Evolutionary conservation across 2,888 invertebrate genomes (phyloP).

Genomic region (Teleiodes luculella): DNA sequence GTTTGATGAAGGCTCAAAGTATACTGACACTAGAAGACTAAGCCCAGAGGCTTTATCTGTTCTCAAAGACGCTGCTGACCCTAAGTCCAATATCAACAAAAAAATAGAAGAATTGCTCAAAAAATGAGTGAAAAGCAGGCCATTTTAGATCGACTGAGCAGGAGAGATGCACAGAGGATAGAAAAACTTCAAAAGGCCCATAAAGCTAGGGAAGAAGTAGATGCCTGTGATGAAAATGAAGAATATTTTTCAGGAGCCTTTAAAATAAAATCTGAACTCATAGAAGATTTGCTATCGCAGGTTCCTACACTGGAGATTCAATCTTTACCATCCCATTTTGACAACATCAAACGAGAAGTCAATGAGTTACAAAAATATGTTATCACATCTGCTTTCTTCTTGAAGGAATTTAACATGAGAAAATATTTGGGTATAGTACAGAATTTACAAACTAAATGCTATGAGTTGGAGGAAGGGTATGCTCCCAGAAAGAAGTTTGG

Average conservation of each 20-base stretch:
- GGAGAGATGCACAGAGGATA: constrained; percentile 81
- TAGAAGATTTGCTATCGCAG: constrained; percentile 80
- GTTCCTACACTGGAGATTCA: constrained; percentile 70
- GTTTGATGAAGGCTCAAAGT: constrained; percentile 54
- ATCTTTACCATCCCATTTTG: constrained; percentile 80
- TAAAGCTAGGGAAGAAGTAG: constrained; percentile 80
- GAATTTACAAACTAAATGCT: constrained; percentile 83
- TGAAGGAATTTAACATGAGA: constrained; percentile 89
- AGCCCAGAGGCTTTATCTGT: constrained; percentile 50
- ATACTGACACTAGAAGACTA: constrained; percentile 54
- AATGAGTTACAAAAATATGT: constrained; percentile 87
- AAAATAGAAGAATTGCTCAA: constrained; percentile 69
- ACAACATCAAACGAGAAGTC: constrained; percentile 84
- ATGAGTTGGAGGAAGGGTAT: constrained; percentile 84
- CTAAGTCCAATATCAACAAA: constrained; percentile 62
- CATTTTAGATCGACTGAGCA: constrained; percentile 68
- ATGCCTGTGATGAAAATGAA: constrained; percentile 82
- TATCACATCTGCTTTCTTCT: constrained; percentile 87
- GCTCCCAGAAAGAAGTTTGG: constrained; percentile 93
- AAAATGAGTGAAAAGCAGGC: constrained; percentile 69
- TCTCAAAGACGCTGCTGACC: constrained; percentile 69
- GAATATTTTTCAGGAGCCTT: constrained; percentile 86
- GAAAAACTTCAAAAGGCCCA: constrained; percentile 82
- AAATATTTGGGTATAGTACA: constrained; percentile 86
- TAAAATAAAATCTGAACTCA: constrained; percentile 80